Evolutionary conservation across 1,140 invertebrate genomes (phyloP), one percentile per base, ranked within the genome.

Genomic region (Drosophila orosa): DNA sequence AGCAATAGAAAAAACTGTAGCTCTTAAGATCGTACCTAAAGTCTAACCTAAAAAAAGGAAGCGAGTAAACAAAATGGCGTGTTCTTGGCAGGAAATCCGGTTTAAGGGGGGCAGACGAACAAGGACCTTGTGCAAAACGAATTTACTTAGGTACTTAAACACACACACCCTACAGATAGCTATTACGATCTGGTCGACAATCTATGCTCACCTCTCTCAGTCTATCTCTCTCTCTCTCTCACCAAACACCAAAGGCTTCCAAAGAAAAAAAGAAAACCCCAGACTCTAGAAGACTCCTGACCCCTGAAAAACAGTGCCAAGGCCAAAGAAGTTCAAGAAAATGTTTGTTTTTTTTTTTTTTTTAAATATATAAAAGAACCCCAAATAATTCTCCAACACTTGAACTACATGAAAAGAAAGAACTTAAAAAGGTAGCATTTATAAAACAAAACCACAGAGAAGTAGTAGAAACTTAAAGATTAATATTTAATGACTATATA

Each of bases 351-450:
- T 27, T 27, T 40, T 68, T 66, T 52, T 71, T 71, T 69, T 68
- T 33, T 22, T 19, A 0, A 4, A 37, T 17, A 39, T 13, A 22
- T n/a, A 15, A 35, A 47, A 52, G n/a, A n/a, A 42, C 44, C 17
- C 15, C 10, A 19, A 33, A 37, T 42, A 54, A 50, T 19, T 31
- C 45, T 67, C 25, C 35, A 15, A 74, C 31, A 50, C 12, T 50
- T 29, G 25, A 75, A 75, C 40, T 60, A 60, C 44, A 69, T 29
- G 40, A 24, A 57, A 37, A 22, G 42, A 42, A 74, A 55, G 40
- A 85, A 87, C 79, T 87, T 85, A 73, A 87, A 69, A 69, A 52
- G 52, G 79, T 83, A 87, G 83, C 83, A 86, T 86, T 86, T 86
- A 86, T 83, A 80, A 84, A 62, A 27, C 29, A 72, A 66, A 24